Evolutionary conservation across 2,888 invertebrate genomes (phyloP), one percentile per base, ranked within the genome.

Genomic region (Aphidoletes aphidimyza): DNA sequence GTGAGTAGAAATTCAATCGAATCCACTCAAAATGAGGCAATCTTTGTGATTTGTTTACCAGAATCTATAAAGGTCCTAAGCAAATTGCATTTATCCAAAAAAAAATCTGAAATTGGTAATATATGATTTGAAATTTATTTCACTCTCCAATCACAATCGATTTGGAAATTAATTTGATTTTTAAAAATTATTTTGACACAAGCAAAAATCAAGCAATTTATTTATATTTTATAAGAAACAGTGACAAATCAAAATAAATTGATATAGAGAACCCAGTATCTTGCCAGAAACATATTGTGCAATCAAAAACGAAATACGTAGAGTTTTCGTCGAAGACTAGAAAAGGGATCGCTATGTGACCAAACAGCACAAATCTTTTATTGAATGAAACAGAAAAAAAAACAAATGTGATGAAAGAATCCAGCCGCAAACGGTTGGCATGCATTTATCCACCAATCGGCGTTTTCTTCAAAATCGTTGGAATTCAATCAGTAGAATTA

Each of bases 321-420:
- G n/a, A n/a, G n/a, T n/a, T n/a, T 47, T 11, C 2, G 19, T 17
- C 2, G 19, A 47, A 47, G 2, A 9, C 17, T 19, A 17, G 17
- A 47, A 47, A 3, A 19, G 19, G 2, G 47, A 54, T 26, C n/a
- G 5, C 2, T 54, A 22, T 54, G 2, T 54, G 22, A 54, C n/a
- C n/a, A 54, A 22, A 54, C 54, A 54, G 54, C 54, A 54, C 22
- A 54, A 54, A 54, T 54, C 22, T 2, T 54, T 5, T 42, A 42
- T 42, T 42, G n/a, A n/a, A n/a, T n/a, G n/a, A n/a, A n/a, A n/a
- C n/a, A n/a, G n/a, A n/a, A n/a, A n/a, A n/a, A n/a, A n/a, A n/a
- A 17, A 47, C n/a, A 54, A 22, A 54, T 54, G 54, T 54, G 26
- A 54, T 54, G 54, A 54, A n/a, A 54, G 54, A 54, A 54, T n/a